Conservation (phyloP, 2,113 vertebrate species). For the Apaloderma vittatum region DNA sequence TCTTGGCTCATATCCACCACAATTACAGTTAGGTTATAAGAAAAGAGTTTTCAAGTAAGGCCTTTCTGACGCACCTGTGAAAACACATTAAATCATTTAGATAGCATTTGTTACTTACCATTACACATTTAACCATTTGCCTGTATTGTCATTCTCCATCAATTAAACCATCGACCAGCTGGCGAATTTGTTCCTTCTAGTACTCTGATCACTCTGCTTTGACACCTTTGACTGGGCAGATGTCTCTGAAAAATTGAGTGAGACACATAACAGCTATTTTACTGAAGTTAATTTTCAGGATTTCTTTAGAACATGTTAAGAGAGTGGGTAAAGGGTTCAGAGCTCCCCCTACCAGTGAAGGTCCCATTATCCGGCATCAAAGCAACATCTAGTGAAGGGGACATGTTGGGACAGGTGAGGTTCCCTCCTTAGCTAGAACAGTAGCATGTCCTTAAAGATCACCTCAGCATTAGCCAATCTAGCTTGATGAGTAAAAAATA, state of each 20-base stretch:
- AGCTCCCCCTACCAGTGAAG: neutral
- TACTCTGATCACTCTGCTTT: neutral
- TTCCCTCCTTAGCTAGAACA: neutral
- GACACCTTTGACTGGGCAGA: neutral
- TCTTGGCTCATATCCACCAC: slow-evolving; percentile 15
- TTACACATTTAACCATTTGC: neutral
- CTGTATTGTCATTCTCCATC: neutral
- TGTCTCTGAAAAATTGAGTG: neutral
- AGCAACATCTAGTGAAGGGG: neutral
- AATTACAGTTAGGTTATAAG: neutral
- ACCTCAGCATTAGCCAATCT: neutral
- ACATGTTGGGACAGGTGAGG: neutral
- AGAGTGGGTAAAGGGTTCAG: neutral
- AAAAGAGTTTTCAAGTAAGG: neutral
- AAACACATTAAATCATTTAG: neutral
- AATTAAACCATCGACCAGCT: neutral
- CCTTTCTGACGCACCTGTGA: neutral
- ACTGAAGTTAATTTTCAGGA: neutral
- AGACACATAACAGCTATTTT: neutral
- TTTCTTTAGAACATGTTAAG: neutral
- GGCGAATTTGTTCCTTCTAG: neutral
- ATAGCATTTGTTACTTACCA: neutral
- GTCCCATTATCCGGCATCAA: neutral
- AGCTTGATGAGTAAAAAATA: neutral
- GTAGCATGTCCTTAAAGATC: neutral